These are phyloP conservation scores for Tiaroga cobitis DNA, from an alignment of 2,797 vertebrate species.

Conservation along the genomic window DNA sequence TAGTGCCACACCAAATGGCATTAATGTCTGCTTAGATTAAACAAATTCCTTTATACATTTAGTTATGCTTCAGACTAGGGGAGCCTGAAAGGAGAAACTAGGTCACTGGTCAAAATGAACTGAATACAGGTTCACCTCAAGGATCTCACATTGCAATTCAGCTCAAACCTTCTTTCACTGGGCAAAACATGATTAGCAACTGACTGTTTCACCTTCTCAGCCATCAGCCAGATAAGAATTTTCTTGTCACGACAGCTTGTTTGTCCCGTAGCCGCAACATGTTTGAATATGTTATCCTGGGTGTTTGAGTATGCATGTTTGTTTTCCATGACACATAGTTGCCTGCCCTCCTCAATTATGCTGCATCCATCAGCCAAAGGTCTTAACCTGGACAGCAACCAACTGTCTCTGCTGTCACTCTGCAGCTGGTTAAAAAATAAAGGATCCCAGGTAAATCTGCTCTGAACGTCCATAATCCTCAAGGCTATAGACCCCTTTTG, in stretches of 20 bases:
- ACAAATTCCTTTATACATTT: not conserved
- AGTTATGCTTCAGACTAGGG: not conserved
- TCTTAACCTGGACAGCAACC: conserved; percentile 71
- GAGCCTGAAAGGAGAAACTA: not conserved
- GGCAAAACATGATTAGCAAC: conserved; percentile 27
- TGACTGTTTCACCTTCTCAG: conserved; percentile 25
- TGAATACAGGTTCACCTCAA: not conserved
- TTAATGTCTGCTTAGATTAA: not conserved
- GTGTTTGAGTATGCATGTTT: conserved; percentile 41
- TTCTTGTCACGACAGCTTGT: conserved; percentile 40
- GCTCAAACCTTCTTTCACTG: conserved; percentile 17
- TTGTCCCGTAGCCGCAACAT: conserved; percentile 13
- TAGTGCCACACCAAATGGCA: conserved; percentile 4
- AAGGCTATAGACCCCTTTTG: not conserved
- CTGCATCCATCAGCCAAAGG: conserved; percentile 74
- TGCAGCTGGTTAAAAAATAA: conserved; percentile 69
- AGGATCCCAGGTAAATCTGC: conserved; percentile 58
- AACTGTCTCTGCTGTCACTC: conserved; percentile 67
- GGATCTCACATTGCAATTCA: conserved; percentile 4
- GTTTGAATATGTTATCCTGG: conserved; percentile 22
- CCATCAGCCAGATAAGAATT: conserved; percentile 9
- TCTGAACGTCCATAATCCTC: conserved; percentile 47
- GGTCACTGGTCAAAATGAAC: conserved; percentile 10
- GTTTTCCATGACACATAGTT: conserved; percentile 41
- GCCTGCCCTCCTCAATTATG: conserved; percentile 58